Evolutionary conservation across 1,140 invertebrate species (phyloP).

Genomic region (Drosophila seguyi): DNA sequence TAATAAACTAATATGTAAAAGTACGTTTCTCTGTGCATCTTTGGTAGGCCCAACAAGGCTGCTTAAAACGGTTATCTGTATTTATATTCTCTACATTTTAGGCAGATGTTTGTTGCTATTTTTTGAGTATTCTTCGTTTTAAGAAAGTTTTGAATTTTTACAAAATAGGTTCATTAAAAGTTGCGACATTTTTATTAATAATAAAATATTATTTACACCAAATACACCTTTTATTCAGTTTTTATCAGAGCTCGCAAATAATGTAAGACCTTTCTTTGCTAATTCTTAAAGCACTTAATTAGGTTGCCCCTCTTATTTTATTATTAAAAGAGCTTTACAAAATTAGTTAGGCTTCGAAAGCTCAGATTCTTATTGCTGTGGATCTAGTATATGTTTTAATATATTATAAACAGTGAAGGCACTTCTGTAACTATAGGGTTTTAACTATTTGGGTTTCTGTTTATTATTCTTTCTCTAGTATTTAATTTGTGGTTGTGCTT

Average conservation of each 20-base stretch:
- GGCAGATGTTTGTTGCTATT: background rate
- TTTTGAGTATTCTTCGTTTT: conserved; percentile 15
- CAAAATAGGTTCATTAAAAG: background rate
- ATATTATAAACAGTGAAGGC: background rate
- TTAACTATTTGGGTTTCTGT: background rate
- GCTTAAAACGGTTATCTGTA: background rate
- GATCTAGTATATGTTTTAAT: background rate
- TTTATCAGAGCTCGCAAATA: background rate
- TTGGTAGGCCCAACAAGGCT: conserved; percentile 19
- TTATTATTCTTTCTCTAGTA: conserved; percentile 1
- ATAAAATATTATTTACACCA: conserved; percentile 2
- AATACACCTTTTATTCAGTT: background rate
- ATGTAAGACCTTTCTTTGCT: background rate
- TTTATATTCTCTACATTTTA: background rate
- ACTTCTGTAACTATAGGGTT: background rate
- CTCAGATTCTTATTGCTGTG: background rate
- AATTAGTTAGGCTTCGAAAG: too few relatives aligned
- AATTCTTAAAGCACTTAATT: background rate
- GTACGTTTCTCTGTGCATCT: conserved; percentile 32
- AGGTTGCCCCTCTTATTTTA: background rate
- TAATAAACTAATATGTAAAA: conserved; percentile 51
- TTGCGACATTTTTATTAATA: background rate
- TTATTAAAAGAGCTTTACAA: background rate
- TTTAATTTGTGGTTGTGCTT: conserved; percentile 9
- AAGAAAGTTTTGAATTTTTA: background rate